Evolutionary conservation across 2,888 invertebrate species (phyloP).

Genomic region (Beris chalybata): DNA sequence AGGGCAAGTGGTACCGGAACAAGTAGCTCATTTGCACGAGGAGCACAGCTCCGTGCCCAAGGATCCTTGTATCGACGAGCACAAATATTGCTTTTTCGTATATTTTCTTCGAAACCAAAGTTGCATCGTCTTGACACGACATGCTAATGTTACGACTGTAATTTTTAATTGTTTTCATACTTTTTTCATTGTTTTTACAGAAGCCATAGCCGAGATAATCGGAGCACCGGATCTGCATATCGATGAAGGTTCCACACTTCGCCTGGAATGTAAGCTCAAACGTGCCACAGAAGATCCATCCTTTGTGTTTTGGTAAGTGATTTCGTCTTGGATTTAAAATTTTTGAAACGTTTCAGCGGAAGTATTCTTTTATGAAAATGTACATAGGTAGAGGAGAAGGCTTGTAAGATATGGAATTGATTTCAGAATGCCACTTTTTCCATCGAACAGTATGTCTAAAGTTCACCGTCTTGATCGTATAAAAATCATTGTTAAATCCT

Average conservation of each 20-base stretch:
- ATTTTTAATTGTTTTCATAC: too few relatives aligned
- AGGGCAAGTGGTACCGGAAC: conserved; percentile 16
- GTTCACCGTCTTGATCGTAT: too few relatives aligned
- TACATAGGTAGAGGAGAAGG: background rate
- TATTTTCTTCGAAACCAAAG: background rate
- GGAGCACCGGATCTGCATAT: conserved; percentile 56
- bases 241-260: conserved; percentile 55
- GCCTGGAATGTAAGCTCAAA: conserved; percentile 54
- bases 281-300: conserved; percentile 56
- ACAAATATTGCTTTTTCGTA: background rate
- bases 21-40: conserved; percentile 28
- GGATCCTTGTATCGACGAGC: too few relatives aligned
- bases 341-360: too few relatives aligned
- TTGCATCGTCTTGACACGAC: too few relatives aligned
- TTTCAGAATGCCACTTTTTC: too few relatives aligned
- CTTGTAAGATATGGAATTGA: too few relatives aligned
- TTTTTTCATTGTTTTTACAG: conserved; percentile 41
- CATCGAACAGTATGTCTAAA: too few relatives aligned
- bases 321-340: conserved; percentile 1
- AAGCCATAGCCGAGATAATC: conserved; percentile 55
- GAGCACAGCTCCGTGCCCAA: background rate
- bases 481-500: too few relatives aligned
- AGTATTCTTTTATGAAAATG: background rate
- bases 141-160: too few relatives aligned
- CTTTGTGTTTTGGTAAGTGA: conserved; percentile 55